Evolutionary conservation across 2,113 vertebrate species (phyloP).

Genomic region (Entelurus aequoreus): DNA sequence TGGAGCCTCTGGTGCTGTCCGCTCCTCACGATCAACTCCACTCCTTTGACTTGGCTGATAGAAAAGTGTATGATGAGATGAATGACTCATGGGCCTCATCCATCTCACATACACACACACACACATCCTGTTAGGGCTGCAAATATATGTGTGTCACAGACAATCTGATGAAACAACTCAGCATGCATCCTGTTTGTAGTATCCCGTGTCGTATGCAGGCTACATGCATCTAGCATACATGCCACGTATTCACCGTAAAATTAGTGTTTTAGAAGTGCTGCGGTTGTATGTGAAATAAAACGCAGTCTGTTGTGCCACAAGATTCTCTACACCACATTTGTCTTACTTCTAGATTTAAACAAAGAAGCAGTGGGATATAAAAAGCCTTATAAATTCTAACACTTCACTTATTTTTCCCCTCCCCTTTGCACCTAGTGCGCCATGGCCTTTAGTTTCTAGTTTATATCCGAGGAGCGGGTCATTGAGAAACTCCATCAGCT

Average conservation of each 20-base stretch:
- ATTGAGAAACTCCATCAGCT: slow-evolving; percentile 44
- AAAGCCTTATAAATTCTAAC: slow-evolving; percentile 19
- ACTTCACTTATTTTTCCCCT: slow-evolving; percentile 24
- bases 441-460: slow-evolving; percentile 37
- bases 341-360: slow-evolving; percentile 26
- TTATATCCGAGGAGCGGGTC: slow-evolving; percentile 38
- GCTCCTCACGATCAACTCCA: slow-evolving; percentile 15
- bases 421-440: not conserved
- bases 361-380: slow-evolving; percentile 5
- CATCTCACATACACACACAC: slow-evolving; percentile 36
- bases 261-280: no score
- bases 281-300: no score
- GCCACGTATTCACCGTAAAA: no score
- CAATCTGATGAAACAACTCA: slow-evolving; percentile 18
- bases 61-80: slow-evolving; percentile 43
- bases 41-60: slow-evolving; percentile 32
- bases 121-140: not conserved
- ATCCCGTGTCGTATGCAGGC: not conserved
- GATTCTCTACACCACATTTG: slow-evolving; percentile 1
- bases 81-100: slow-evolving; percentile 48
- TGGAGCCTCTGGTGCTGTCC: slow-evolving; percentile 27
- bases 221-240: not conserved
- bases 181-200: not conserved
- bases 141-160: not conserved
- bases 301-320: no score